A percentile compares a stretch with the other conserved stretches of the same genome.
Conservation (phyloP, 2,888 invertebrate genomes). For the Lycocerus yunnanus region DNA sequence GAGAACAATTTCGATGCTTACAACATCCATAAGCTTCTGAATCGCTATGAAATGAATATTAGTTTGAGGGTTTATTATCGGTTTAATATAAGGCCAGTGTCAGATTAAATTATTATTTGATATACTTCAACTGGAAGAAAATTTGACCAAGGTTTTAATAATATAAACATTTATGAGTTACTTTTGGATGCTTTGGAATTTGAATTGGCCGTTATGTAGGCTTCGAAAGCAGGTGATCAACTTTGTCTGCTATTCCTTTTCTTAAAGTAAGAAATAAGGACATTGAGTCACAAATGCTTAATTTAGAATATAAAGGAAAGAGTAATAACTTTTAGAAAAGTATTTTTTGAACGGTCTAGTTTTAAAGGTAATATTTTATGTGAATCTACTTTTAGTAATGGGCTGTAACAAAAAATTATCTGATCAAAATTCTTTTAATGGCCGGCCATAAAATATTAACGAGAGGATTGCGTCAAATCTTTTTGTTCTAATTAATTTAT, state of each 20-base stretch:
- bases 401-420: neutral
- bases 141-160: neutral
- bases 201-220: neutral
- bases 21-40: neutral
- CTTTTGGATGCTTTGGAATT: neutral
- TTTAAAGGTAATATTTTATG: neutral
- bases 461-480: too few species aligned
- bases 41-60: neutral
- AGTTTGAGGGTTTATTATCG: neutral
- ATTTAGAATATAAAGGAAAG: neutral
- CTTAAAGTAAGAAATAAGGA: neutral
- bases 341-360: too few species aligned
- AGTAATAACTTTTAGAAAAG: neutral
- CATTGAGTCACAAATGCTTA: neutral
- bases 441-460: too few species aligned
- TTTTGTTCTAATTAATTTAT: too few species aligned
- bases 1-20: neutral
- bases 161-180: too few species aligned
- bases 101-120: neutral
- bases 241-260: neutral
- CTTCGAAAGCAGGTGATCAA: neutral
- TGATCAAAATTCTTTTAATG: neutral
- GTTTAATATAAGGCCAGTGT: too few species aligned
- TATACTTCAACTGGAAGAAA: neutral
- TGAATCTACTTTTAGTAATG: neutral